phyloP scores from a whole-genome alignment of 92 coral and sea anemone genomes.

The Palythoa caribaeorum region DNA sequence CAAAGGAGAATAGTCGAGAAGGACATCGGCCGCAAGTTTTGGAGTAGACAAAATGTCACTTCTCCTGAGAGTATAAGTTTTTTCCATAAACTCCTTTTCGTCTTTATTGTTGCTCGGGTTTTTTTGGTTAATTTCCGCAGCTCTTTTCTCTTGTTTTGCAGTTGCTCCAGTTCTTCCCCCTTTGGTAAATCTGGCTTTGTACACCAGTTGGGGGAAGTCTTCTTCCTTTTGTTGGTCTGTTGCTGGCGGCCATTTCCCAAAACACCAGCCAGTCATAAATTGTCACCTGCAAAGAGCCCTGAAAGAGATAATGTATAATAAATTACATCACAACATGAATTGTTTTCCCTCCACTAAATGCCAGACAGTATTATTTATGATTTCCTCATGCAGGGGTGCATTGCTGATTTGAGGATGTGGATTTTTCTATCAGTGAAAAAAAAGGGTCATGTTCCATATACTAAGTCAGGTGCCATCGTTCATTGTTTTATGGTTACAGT shows the following conservation, averaged over 20 bases:
- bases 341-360: background rate
- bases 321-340: background rate
- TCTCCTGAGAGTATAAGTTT: background rate
- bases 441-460: slow-evolving; percentile 3
- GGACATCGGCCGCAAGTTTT: slow-evolving; percentile 41
- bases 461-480: slow-evolving; percentile 11
- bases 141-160: background rate
- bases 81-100: background rate
- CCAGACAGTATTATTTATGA: background rate
- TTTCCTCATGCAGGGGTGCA: background rate
- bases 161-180: background rate
- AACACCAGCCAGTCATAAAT: slow-evolving; percentile 6
- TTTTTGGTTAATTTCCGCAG: background rate
- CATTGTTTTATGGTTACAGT: background rate
- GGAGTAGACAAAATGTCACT: background rate
- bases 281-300: slow-evolving; percentile 1
- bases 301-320: background rate
- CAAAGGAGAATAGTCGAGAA: slow-evolving; percentile 50
- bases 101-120: background rate
- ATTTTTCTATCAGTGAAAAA: background rate
- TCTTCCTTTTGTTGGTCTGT: background rate
- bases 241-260: background rate
- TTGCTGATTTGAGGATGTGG: background rate
- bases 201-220: slow-evolving; percentile 4
- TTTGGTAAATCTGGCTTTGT: slow-evolving; percentile 8